Conservation (phyloP, 2,797 vertebrate species). For the Lycodopsis pacificus region DNA sequence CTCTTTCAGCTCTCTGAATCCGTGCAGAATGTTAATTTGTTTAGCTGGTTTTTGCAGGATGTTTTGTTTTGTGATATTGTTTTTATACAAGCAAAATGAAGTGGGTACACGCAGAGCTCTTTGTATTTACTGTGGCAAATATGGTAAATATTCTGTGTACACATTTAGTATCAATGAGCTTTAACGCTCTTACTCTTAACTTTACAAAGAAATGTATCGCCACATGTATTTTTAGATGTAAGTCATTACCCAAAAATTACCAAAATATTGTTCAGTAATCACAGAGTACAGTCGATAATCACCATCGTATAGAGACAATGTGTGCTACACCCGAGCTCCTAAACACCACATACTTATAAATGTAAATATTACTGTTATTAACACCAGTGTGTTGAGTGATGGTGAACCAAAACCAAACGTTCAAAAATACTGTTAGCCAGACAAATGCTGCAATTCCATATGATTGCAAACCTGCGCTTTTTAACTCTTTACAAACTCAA, state of each 20-base stretch:
- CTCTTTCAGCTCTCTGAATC: conserved; percentile 40
- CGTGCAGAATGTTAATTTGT: conserved; percentile 45
- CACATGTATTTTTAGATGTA: not conserved
- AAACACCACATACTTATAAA: too few species aligned
- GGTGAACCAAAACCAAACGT: not conserved
- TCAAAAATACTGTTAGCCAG: not conserved
- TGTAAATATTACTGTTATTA: not conserved
- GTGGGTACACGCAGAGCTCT: not conserved
- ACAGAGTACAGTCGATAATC: not conserved
- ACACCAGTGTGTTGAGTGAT: not conserved
- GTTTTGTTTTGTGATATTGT: conserved; percentile 28
- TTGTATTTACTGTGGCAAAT: conserved; percentile 13
- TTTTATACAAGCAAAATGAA: conserved; percentile 12
- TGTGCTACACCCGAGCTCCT: not conserved
- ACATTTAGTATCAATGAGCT: not conserved
- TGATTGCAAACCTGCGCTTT: not conserved
- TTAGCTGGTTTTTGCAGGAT: conserved; percentile 19
- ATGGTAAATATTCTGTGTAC: not conserved
- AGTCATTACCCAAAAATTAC: not conserved
- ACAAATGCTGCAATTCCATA: not conserved
- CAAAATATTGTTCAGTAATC: not conserved
- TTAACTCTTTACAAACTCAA: not conserved
- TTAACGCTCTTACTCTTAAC: not conserved
- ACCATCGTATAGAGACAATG: not conserved
- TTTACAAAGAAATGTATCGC: not conserved